A percentile compares a stretch with the other conserved stretches of the same genome.
Conservation (phyloP, 1,140 invertebrate species). For the Lethrus apterus region DNA sequence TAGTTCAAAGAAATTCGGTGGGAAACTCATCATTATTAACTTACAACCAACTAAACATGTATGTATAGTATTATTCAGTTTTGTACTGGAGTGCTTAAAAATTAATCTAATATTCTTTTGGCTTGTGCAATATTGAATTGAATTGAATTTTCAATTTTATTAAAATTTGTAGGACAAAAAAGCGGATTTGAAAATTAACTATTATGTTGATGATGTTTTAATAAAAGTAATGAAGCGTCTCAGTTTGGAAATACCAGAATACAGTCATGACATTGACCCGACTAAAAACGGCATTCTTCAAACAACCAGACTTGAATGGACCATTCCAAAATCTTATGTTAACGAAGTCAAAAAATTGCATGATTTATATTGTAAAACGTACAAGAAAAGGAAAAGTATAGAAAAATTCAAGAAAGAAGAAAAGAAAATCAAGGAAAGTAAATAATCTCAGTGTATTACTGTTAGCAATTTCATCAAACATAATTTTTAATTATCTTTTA, state of each 20-base stretch:
- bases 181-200: conserved; percentile 81
- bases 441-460: background rate
- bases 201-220: conserved; percentile 84
- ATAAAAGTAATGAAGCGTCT: conserved; percentile 66
- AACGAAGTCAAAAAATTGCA: conserved; percentile 44
- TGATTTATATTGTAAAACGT: conserved; percentile 23
- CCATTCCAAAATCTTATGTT: conserved; percentile 47
- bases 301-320: conserved; percentile 52
- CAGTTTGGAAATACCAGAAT: conserved; percentile 62
- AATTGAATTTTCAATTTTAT: too few species aligned
- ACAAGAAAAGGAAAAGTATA: conserved; percentile 21
- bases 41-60: conserved; percentile 95
- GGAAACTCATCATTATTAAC: conserved; percentile 91
- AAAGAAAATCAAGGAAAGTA: background rate
- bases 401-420: conserved; percentile 10
- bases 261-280: conserved; percentile 59
- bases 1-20: conserved; percentile 77
- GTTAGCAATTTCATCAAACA: too few species aligned
- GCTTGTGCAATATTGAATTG: too few species aligned
- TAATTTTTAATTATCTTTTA: too few species aligned
- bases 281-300: conserved; percentile 51
- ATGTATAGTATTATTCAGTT: conserved; percentile 38
- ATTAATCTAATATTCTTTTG: too few species aligned
- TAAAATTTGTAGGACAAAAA: conserved; percentile 72
- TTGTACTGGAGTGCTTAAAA: conserved; percentile 3